phyloP scores from a whole-genome alignment of 2,113 vertebrate species.

The Lepisosteus osseus region DNA sequence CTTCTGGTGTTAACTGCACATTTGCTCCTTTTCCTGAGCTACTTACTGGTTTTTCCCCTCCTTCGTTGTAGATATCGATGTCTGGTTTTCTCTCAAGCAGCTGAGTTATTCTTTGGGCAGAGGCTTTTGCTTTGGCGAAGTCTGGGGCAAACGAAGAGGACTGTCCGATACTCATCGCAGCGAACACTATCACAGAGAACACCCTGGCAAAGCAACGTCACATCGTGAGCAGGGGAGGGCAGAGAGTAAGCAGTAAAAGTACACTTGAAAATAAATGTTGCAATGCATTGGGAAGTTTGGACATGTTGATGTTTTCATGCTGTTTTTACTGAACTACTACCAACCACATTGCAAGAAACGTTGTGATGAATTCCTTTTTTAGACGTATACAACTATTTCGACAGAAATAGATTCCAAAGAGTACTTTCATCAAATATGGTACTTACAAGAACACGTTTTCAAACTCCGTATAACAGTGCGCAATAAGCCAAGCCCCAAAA shows the following conservation, averaged over 20 bases:
- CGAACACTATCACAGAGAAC: constrained; percentile 84
- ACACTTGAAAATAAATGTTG: too few species aligned
- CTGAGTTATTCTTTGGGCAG: constrained; percentile 79
- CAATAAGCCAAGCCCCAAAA: constrained; percentile 87
- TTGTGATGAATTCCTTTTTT: too few species aligned
- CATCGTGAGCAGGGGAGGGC: background rate
- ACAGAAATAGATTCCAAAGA: too few species aligned
- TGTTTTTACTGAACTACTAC: too few species aligned
- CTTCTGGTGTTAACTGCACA: too few species aligned
- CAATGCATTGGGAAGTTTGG: too few species aligned
- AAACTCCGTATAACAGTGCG: constrained; percentile 55
- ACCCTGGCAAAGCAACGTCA: constrained; percentile 62
- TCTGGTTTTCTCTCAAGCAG: constrained; percentile 72
- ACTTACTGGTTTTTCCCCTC: constrained; percentile 79
- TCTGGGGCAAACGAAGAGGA: constrained; percentile 87
- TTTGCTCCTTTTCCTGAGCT: background rate
- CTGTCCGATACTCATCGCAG: constrained; percentile 89
- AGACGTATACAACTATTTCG: too few species aligned
- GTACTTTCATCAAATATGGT: background rate
- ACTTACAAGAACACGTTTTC: constrained; percentile 89
- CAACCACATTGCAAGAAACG: too few species aligned
- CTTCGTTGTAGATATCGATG: constrained; percentile 81
- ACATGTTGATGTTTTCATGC: too few species aligned
- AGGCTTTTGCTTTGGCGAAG: constrained; percentile 89
- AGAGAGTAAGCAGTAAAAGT: too few species aligned